phyloP scores from a whole-genome alignment of 2,797 vertebrate genomes.

The Hipposideros larvatus region DNA sequence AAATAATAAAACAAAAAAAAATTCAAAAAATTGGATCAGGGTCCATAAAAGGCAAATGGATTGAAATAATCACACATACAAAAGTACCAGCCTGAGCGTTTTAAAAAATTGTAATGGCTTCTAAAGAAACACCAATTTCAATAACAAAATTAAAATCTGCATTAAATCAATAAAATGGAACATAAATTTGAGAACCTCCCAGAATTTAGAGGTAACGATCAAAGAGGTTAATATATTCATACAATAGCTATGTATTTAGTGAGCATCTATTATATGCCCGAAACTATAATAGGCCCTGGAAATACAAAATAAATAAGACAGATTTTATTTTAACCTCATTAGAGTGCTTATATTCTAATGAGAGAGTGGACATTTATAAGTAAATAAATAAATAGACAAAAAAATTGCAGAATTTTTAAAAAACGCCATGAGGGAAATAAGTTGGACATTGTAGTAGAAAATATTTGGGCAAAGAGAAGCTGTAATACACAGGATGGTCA shows the following conservation, averaged over 20 bases:
- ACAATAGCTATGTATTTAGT: neutral
- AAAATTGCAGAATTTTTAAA: neutral
- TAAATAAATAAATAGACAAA: neutral
- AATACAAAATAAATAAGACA: neutral
- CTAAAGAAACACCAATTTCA: neutral
- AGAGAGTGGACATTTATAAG: neutral
- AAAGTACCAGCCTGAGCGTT: neutral
- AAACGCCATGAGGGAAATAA: neutral
- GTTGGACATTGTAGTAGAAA: neutral
- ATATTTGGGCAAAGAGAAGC: neutral
- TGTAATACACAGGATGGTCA: neutral
- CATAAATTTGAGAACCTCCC: neutral
- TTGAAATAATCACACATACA: neutral
- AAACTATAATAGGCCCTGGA: neutral
- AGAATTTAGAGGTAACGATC: conserved; percentile 7
- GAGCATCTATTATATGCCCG: neutral
- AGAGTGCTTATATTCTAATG: neutral
- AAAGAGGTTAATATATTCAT: neutral
- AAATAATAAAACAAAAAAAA: neutral
- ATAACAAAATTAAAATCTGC: neutral
- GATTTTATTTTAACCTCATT: neutral
- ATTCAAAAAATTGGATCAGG: neutral
- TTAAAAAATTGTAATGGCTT: neutral
- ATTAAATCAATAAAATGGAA: neutral
- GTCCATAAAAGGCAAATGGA: neutral